Base-by-base conservation (phyloP, 2,113 vertebrate species). In the Ophiodon elongatus region DNA sequence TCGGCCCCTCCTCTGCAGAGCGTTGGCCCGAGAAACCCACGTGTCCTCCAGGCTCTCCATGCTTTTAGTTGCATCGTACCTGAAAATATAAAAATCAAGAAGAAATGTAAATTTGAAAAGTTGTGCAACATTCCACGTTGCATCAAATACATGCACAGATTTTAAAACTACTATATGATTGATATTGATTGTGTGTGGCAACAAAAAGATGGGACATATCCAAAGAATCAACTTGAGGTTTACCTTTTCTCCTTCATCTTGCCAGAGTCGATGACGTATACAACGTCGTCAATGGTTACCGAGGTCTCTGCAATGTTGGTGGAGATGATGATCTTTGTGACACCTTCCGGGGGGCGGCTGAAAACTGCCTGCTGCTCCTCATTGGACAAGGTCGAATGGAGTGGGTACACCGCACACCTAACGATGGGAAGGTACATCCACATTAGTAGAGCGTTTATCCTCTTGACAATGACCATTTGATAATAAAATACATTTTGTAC, bases 231-330 rank as follows among this genome's bases (percentile, higher is more conserved):
- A 39, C n/a, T 13, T 2, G 21, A 17, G 17, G 60, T 84, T n/a
- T 94, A 98, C 98, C 98, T 96, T 72, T 99, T 99, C 92, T 99
- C 98, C 86, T 98, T 99, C 98, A 99, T 99, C 92, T 97, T 98
- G 37, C 98, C 98, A 0, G 96, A 99, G 91, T 99, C 98, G 6
- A 99, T 96, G 84, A 99, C 98, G 45, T 97, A 99, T 3, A 99
- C 96, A 39, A 99, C 96, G 7, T 99, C 98, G 60, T 99, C 97
- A 0, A 99, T 99, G 90, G 98, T 99, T 72, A 99, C 95, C 6
- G 98, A 99, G 0, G 98, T 99, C 92, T 99, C 98, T 1, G 98
- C 98, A 54, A 99, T 99, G 91, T 99, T 99, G 76, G 98, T 99
- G 85, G 98, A 99, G 90, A 99, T 98, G 83, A 99, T 98, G 85